These are phyloP conservation scores for Homalodisca vitripennis DNA, from an alignment of 1,140 invertebrate species.

Conservation along the genomic window DNA sequence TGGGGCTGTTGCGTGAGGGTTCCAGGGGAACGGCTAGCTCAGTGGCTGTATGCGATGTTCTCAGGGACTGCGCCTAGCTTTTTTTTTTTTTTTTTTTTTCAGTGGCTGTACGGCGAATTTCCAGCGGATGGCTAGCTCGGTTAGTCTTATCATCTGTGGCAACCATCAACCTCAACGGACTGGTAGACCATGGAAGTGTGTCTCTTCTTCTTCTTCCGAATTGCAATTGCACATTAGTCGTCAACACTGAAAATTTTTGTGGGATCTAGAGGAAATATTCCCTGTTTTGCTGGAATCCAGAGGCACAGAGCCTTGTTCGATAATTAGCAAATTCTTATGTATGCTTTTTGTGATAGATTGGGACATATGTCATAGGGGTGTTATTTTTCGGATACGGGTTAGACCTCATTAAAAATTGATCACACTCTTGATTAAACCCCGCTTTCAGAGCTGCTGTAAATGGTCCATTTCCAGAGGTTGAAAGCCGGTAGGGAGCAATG, in stretches of 20 bases:
- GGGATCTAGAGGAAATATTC: constrained; percentile 23
- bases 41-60: neutral
- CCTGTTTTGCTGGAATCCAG: constrained; percentile 17
- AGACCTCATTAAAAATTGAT: constrained; percentile 39
- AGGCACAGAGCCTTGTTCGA: constrained; percentile 40
- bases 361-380: constrained; percentile 44
- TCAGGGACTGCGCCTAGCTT: no score
- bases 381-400: constrained; percentile 44
- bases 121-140: neutral
- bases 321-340: constrained; percentile 38
- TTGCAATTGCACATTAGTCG: constrained; percentile 6
- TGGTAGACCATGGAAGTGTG: neutral
- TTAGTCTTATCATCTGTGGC: neutral
- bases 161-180: neutral
- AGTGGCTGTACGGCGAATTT: no score
- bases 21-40: neutral
- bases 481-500: no score
- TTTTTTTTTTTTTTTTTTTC: no score
- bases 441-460: constrained; percentile 33
- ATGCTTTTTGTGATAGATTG: constrained; percentile 42
- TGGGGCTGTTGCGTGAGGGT: no score
- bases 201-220: neutral
- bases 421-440: constrained; percentile 42
- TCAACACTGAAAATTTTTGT: constrained; percentile 1
- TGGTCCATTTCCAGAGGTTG: constrained; percentile 29